Evolutionary conservation across 2,797 vertebrate species (phyloP).

Genomic region (Mionectes olivaceus): DNA sequence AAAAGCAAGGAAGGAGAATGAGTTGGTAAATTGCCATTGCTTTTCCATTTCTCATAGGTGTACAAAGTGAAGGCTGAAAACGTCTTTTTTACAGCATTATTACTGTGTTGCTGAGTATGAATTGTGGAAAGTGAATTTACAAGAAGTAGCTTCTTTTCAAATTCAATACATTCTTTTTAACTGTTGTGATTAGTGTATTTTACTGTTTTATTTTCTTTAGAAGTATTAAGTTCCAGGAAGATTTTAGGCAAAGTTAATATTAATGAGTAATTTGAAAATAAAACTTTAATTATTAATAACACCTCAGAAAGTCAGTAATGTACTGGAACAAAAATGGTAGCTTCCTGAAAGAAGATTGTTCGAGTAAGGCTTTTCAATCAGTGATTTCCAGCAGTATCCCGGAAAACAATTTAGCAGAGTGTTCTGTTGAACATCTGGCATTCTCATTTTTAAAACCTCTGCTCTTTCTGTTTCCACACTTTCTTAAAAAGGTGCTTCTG

Average conservation of each 20-base stretch:
- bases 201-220: constrained; percentile 37
- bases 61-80: neutral
- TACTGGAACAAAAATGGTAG: neutral
- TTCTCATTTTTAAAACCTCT: constrained; percentile 4
- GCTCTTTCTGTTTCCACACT: neutral
- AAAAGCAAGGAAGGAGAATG: neutral
- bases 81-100: neutral
- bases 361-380: neutral
- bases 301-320: constrained; percentile 29
- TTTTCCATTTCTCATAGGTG: neutral
- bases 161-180: constrained; percentile 50
- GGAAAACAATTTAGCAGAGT: neutral
- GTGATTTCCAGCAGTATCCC: constrained; percentile 14
- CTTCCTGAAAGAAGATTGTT: constrained; percentile 31
- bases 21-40: neutral
- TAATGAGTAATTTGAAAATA: constrained; percentile 38
- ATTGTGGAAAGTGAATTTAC: constrained; percentile 12
- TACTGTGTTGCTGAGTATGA: neutral
- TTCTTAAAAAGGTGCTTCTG: neutral
- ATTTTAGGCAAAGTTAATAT: constrained; percentile 62
- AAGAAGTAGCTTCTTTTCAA: constrained; percentile 25
- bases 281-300: constrained; percentile 54
- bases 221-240: constrained; percentile 48
- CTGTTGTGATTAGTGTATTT: constrained; percentile 22
- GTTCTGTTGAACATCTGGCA: neutral